A percentile compares a stretch with the other conserved stretches of the same genome.
These are phyloP conservation scores for Drosophila birchii DNA, from an alignment of 2,888 invertebrate species.

Conservation along the genomic window DNA sequence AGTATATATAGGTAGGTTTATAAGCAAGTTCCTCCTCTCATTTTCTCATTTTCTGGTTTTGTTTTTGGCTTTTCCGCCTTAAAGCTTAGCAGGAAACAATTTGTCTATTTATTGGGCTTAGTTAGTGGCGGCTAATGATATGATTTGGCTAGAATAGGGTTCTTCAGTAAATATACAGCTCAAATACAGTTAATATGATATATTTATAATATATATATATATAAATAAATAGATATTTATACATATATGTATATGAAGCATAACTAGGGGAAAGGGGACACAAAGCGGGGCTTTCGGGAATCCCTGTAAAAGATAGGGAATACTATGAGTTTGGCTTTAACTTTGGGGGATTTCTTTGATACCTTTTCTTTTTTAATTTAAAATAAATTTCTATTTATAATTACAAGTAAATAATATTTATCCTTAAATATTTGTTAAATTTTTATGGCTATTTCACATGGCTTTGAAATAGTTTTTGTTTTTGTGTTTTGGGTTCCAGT, in stretches of 20 bases:
- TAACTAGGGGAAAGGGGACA: neutral
- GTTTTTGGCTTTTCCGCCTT: constrained; percentile 31
- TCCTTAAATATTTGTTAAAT: too few relatives aligned
- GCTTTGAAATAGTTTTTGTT: neutral
- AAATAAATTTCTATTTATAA: neutral
- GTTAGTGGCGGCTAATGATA: constrained; percentile 59
- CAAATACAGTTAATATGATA: constrained; percentile 39
- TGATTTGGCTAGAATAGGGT: constrained; percentile 57
- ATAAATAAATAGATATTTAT: too few relatives aligned
- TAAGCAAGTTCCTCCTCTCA: constrained; percentile 20
- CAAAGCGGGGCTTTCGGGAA: neutral
- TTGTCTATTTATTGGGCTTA: constrained; percentile 36
- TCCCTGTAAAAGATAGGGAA: neutral
- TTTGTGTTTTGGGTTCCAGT: too few relatives aligned
- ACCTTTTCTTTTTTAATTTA: neutral
- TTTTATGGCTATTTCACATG: too few relatives aligned
- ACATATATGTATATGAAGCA: constrained; percentile 10
- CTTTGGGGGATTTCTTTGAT: neutral
- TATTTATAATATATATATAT: neutral
- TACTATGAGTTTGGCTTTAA: constrained; percentile 1
- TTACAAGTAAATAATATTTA: neutral
- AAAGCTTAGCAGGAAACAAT: constrained; percentile 60
- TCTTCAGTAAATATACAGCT: constrained; percentile 47
- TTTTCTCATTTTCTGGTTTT: neutral
- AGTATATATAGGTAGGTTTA: constrained; percentile 21